Conservation (phyloP, 2,888 invertebrate species). For the Oscheius sp. region DNA sequence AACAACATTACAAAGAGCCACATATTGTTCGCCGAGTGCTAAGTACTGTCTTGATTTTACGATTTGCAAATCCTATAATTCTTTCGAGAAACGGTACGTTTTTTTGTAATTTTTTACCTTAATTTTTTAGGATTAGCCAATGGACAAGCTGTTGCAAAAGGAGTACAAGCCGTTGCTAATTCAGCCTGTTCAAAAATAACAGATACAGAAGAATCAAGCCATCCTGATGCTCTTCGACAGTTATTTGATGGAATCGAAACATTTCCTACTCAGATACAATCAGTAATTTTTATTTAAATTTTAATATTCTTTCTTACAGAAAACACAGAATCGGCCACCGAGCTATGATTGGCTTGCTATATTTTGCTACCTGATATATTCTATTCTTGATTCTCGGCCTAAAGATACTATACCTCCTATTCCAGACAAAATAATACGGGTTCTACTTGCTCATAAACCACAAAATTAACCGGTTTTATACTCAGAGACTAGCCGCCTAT, state of each 20-base stretch:
- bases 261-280: neutral
- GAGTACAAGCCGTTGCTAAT: slow-evolving; percentile 41
- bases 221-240: neutral
- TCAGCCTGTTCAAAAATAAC: slow-evolving; percentile 32
- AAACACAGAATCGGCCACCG: neutral
- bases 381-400: neutral
- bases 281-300: neutral
- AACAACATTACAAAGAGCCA: no score
- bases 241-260: neutral
- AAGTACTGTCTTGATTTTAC: slow-evolving; percentile 9
- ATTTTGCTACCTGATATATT: slow-evolving; percentile 13
- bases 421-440: slow-evolving; percentile 16
- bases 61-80: slow-evolving; percentile 22
- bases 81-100: neutral
- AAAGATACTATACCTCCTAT: neutral
- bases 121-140: neutral
- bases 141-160: slow-evolving; percentile 40
- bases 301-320: neutral
- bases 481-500: neutral
- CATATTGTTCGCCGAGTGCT: slow-evolving; percentile 20
- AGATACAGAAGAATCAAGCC: neutral
- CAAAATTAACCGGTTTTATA: slow-evolving; percentile 13
- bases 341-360: slow-evolving; percentile 17
- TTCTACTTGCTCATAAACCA: slow-evolving; percentile 14
- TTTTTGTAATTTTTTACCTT: no score